phyloP scores from a whole-genome alignment of 2,888 invertebrate genomes.

The Drosophila cognata region DNA sequence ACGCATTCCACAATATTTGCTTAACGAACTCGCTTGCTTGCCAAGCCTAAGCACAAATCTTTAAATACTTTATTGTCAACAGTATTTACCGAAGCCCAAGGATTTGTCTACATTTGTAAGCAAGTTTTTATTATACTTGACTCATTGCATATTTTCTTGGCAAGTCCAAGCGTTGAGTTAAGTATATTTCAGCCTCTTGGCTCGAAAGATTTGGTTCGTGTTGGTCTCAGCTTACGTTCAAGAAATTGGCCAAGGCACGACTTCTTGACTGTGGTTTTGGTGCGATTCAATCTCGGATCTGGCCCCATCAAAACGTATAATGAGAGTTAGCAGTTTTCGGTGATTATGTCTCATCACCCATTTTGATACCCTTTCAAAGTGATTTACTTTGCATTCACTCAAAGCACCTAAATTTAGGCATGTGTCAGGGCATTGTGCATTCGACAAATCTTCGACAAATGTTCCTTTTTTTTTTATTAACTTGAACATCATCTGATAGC shows the following conservation, averaged over 20 bases:
- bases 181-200: slow-evolving; percentile 21
- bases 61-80: background rate
- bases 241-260: background rate
- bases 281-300: background rate
- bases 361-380: slow-evolving; percentile 14
- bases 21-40: background rate
- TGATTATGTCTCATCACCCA: slow-evolving; percentile 3
- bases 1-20: no score
- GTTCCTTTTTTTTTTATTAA: background rate
- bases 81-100: background rate
- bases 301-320: background rate
- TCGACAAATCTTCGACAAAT: slow-evolving; percentile 8
- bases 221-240: background rate
- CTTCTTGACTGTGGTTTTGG: background rate
- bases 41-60: background rate
- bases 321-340: background rate
- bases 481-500: slow-evolving; percentile 30
- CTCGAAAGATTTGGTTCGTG: background rate
- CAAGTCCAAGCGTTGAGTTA: background rate
- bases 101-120: background rate
- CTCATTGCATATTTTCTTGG: background rate
- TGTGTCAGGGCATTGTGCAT: slow-evolving; percentile 30
- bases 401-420: slow-evolving; percentile 16
- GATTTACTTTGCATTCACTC: slow-evolving; percentile 17
- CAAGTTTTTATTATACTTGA: background rate